Base-by-base conservation (phyloP, 2,113 vertebrate genomes). In the Lophochroa leadbeateri region DNA sequence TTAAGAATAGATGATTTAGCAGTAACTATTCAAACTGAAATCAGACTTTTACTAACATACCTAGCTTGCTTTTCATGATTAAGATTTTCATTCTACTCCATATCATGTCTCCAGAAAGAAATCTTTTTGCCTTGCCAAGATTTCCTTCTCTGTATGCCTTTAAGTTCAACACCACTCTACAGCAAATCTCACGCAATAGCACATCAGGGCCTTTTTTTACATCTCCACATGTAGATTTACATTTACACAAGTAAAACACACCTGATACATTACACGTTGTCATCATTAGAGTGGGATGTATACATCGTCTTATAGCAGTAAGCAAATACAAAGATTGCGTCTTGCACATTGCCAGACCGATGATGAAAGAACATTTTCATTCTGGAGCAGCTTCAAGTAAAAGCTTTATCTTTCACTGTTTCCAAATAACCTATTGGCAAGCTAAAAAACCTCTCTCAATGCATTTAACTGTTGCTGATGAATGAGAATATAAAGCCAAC, bases 41-140 rank as follows among this genome's bases (percentile, higher is more conserved):
- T 43, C 28, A 35, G 46, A 67, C 5, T 58, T 68, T 75, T 72
- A 24, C 15, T 85, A 15, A 71, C 0, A 0, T 61, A 41, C 2
- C 13, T 35, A 35, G 11, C 23, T 39, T 39, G 68, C 10, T 58
- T 86, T 47, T 43, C 7, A 4, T 35, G 9, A 19, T 39, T 64
- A 50, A 81, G 16, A 24, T 63, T 39, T 71, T 37, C 10, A 37
- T 71, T 67, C 16, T 44, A 16, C 17, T 71, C 27, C 6, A 28
- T 10, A 43, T n/a, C 7, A 44, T 61, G 75, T 72, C 41, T 46
- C 23, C 13, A 63, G 12, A 29, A 65, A 39, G 4, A 75, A 75
- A 65, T 29, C 24, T 35, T 6, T 64, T 72, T 41, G 14, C 13
- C 50, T 77, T 84, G 33, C 3, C 21, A 72, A 13, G 7, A 63